phyloP scores from a whole-genome alignment of 2,797 vertebrate genomes.

The Trachops cirrhosus region DNA sequence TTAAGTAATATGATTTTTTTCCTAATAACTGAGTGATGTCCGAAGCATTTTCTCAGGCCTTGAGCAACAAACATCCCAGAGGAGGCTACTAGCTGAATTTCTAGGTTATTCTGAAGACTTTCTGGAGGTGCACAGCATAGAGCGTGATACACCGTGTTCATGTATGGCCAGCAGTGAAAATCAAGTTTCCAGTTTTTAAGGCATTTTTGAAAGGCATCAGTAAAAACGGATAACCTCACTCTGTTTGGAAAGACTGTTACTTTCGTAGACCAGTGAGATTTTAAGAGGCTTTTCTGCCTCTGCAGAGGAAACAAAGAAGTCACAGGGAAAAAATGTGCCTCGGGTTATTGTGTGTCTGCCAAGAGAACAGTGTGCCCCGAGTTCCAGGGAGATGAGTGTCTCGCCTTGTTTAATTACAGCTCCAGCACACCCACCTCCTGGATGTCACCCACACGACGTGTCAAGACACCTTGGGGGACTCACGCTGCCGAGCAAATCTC shows the following conservation, averaged over 20 bases:
- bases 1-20: not conserved
- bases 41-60: constrained; percentile 13
- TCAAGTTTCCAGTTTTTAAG: not conserved
- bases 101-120: not conserved
- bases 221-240: not conserved
- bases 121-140: not conserved
- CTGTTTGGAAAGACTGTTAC: not conserved
- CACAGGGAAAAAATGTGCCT: not conserved
- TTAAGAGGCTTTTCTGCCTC: not conserved
- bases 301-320: not conserved
- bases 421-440: not conserved
- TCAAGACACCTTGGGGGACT: not conserved
- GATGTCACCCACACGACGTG: not conserved
- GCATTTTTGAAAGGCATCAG: not conserved
- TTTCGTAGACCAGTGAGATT: not conserved
- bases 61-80: not conserved
- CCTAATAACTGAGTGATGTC: not conserved
- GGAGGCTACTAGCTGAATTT: not conserved
- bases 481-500: not conserved
- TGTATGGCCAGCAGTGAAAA: not conserved
- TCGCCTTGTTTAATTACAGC: not conserved
- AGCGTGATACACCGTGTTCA: not conserved
- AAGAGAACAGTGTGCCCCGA: not conserved
- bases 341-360: not conserved
- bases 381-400: not conserved